These are phyloP conservation scores for Boloria euphrosyne DNA, from an alignment of 2,888 invertebrate species.

Conservation along the genomic window DNA sequence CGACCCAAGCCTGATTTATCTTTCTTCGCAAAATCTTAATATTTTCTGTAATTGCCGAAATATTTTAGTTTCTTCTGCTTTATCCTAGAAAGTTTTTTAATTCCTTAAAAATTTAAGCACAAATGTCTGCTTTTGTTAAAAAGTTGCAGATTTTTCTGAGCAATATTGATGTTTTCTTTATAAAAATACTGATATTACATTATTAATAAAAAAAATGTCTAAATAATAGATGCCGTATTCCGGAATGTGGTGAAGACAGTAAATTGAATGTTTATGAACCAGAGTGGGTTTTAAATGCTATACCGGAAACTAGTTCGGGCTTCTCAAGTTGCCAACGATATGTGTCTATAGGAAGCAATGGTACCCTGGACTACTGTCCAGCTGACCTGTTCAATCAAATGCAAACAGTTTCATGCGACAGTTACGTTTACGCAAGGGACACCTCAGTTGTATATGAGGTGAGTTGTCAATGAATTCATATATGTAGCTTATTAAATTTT, in stretches of 20 bases:
- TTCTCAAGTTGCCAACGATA: conserved; percentile 62
- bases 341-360: conserved; percentile 45
- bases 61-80: no score
- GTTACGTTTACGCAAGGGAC: conserved; percentile 43
- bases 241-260: conserved; percentile 61
- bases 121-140: no score
- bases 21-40: no score
- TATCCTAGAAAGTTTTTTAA: no score
- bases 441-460: conserved; percentile 49
- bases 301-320: conserved; percentile 55
- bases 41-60: no score
- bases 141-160: no score
- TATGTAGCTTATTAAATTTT: no score
- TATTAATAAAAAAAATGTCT: background rate
- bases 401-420: conserved; percentile 40
- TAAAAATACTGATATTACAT: background rate
- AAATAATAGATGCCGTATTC: conserved; percentile 62
- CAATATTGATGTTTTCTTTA: no score
- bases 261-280: conserved; percentile 44
- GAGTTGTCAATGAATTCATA: conserved; percentile 25
- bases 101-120: no score
- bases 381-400: conserved; percentile 50
- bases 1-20: no score
- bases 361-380: conserved; percentile 50
- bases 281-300: conserved; percentile 58